Evolutionary conservation across 2,888 invertebrate genomes (phyloP).

Genomic region (Drosophila phalerata): DNA sequence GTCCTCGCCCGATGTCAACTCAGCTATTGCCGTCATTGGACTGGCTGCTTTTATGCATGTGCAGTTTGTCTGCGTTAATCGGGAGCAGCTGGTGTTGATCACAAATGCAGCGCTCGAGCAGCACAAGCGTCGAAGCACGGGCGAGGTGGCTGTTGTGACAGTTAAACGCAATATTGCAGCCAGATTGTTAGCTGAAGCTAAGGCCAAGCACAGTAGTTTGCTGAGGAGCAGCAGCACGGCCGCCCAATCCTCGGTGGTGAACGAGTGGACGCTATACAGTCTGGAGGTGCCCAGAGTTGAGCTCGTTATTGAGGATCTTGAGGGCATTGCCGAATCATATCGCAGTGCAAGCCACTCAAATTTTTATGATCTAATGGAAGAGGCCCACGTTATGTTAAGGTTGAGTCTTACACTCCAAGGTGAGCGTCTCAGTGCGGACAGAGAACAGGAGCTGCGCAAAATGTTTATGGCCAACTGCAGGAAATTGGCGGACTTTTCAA

Average conservation of each 20-base stretch:
- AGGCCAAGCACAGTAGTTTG: slow-evolving; percentile 82
- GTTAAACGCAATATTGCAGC: slow-evolving; percentile 81
- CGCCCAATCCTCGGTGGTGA: slow-evolving; percentile 64
- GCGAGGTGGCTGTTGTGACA: slow-evolving; percentile 55
- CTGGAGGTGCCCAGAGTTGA: slow-evolving; percentile 89
- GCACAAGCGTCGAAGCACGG: slow-evolving; percentile 60
- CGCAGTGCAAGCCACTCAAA: slow-evolving; percentile 89
- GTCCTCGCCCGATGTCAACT: slow-evolving; percentile 83
- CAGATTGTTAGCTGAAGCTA: slow-evolving; percentile 79
- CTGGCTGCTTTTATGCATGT: slow-evolving; percentile 84
- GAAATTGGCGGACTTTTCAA: slow-evolving; percentile 84
- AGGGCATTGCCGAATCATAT: slow-evolving; percentile 89
- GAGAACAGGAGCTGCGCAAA: slow-evolving; percentile 72
- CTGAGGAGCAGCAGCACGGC: slow-evolving; percentile 64
- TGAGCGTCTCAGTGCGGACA: slow-evolving; percentile 67
- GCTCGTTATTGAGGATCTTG: slow-evolving; percentile 90
- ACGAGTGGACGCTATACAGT: slow-evolving; percentile 91
- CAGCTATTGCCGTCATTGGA: slow-evolving; percentile 84
- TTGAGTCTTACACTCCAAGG: slow-evolving; percentile 81
- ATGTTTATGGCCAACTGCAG: slow-evolving; percentile 83
- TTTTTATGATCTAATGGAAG: slow-evolving; percentile 90
- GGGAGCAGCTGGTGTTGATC: slow-evolving; percentile 82
- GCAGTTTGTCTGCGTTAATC: slow-evolving; percentile 83
- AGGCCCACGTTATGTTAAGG: slow-evolving; percentile 90
- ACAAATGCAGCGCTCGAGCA: slow-evolving; percentile 78